phyloP scores from a whole-genome alignment of 2,797 vertebrate species.

The Neoniphon sammara region DNA sequence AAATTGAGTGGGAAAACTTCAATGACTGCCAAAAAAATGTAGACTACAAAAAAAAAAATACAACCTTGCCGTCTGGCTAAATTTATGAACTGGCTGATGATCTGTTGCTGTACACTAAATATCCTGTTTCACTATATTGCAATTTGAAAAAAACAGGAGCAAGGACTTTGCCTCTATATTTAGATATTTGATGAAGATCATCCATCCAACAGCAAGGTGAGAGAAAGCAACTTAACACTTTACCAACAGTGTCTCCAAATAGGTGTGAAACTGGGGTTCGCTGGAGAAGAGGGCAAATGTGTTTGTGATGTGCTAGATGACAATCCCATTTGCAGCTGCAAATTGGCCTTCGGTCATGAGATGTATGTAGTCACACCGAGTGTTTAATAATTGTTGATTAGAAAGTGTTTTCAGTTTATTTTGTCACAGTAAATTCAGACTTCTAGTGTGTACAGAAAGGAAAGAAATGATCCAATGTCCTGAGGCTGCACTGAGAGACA shows the following conservation, averaged over 20 bases:
- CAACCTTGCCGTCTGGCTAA: background rate
- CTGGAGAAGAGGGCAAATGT: constrained; percentile 23
- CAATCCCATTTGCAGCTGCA: constrained; percentile 47
- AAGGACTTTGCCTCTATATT: constrained; percentile 34
- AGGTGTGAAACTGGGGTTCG: constrained; percentile 55
- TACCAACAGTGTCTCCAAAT: constrained; percentile 35
- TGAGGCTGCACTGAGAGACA: no score
- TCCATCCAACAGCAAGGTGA: constrained; percentile 10
- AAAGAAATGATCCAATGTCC: no score
- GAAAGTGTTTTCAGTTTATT: background rate
- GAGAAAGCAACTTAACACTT: constrained; percentile 50
- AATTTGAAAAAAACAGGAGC: background rate
- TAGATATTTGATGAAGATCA: constrained; percentile 48
- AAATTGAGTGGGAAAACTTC: constrained; percentile 3
- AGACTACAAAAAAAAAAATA: background rate
- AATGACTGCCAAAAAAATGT: constrained; percentile 1
- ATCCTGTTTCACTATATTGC: background rate
- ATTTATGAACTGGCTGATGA: constrained; percentile 4
- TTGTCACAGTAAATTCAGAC: no score
- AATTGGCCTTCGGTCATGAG: constrained; percentile 12
- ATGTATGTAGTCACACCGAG: background rate
- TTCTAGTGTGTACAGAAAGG: no score
- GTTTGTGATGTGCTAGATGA: constrained; percentile 40
- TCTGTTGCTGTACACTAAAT: background rate
- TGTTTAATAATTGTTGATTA: background rate